Evolutionary conservation across 2,888 invertebrate species (phyloP).

Genomic region (Oxycera nigricornis): DNA sequence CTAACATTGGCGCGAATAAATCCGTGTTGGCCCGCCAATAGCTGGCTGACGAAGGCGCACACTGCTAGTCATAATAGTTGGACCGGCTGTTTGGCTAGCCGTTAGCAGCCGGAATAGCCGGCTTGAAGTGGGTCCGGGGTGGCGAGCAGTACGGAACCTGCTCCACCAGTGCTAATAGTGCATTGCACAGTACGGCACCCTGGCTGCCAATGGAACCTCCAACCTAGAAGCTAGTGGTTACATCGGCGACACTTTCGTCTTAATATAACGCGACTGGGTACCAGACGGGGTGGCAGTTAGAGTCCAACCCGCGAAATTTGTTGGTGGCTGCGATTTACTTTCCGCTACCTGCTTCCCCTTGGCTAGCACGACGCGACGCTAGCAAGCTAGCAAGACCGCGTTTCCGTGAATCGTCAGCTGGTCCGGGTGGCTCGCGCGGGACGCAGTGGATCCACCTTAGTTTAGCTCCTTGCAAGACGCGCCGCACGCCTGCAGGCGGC

Average conservation of each 20-base stretch:
- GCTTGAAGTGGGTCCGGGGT: not conserved
- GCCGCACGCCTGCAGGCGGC: not conserved
- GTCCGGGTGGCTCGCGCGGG: not conserved
- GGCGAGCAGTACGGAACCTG: not conserved
- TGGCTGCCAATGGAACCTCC: not conserved
- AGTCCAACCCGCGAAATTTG: not conserved
- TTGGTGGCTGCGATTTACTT: not conserved
- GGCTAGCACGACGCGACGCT: not conserved
- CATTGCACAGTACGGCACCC: not conserved
- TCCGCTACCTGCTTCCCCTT: not conserved
- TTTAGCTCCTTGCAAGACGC: not conserved
- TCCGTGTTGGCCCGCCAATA: not conserved
- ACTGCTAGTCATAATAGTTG: not conserved
- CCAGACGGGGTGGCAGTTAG: not conserved
- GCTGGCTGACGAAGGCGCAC: not conserved
- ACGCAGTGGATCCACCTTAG: not conserved
- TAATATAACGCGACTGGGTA: not conserved
- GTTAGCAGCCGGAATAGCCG: not conserved
- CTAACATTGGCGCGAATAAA: not conserved
- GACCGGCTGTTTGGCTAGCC: not conserved
- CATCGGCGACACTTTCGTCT: not conserved
- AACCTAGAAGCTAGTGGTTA: not conserved
- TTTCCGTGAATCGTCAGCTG: too few relatives aligned
- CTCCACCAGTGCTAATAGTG: not conserved
- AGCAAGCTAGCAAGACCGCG: too few relatives aligned